Conservation (phyloP, 2,797 vertebrate genomes). For the Gallinago solitaria region DNA sequence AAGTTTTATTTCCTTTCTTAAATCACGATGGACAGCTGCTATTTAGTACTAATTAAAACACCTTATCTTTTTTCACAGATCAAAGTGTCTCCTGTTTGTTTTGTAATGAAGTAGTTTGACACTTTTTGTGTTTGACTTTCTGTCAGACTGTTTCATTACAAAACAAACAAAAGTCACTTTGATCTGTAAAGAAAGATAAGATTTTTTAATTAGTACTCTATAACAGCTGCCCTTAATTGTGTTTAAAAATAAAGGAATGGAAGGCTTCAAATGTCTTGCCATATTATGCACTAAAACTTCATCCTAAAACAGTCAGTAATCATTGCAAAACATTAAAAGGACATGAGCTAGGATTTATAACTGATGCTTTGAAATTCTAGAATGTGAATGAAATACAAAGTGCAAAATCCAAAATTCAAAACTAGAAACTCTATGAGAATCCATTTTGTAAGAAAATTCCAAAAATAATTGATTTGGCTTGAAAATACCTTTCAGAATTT, state of each 20-base stretch:
- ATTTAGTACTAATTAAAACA: slow-evolving; percentile 58
- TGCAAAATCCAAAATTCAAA: neutral
- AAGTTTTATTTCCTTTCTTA: slow-evolving; percentile 39
- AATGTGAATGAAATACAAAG: neutral
- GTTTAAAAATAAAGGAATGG: slow-evolving; percentile 8
- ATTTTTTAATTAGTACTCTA: slow-evolving; percentile 48
- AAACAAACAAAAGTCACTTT: slow-evolving; percentile 57
- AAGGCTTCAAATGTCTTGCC: neutral
- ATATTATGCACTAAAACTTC: neutral
- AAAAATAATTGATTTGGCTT: neutral
- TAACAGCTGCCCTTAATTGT: slow-evolving; percentile 26
- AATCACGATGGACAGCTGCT: slow-evolving; percentile 44
- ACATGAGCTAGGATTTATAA: neutral
- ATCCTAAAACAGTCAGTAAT: neutral
- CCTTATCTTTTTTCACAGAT: slow-evolving; percentile 62
- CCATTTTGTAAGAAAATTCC: neutral
- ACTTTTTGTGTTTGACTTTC: slow-evolving; percentile 50
- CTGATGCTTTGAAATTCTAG: neutral
- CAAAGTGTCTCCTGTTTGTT: slow-evolving; percentile 66
- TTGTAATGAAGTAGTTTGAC: slow-evolving; percentile 59
- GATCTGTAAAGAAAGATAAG: slow-evolving; percentile 54
- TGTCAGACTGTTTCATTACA: slow-evolving; percentile 44
- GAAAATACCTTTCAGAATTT: neutral
- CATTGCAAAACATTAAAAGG: neutral
- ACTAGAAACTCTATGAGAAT: neutral